These are phyloP conservation scores for Dicycla oo DNA, from an alignment of 2,888 invertebrate species.

Conservation along the genomic window DNA sequence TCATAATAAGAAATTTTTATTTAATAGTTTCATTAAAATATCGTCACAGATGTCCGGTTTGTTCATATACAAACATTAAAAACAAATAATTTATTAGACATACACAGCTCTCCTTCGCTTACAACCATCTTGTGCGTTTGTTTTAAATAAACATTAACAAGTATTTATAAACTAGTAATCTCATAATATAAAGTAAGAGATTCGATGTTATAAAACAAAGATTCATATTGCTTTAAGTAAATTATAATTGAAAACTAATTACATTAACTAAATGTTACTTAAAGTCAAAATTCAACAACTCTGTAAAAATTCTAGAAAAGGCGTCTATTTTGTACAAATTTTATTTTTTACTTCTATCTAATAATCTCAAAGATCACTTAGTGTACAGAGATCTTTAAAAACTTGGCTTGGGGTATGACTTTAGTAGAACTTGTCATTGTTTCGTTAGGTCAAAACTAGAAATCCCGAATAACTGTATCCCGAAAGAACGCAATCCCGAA, in stretches of 20 bases:
- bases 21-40: conserved; percentile 85
- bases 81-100: conserved; percentile 89
- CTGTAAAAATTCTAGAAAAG: conserved; percentile 84
- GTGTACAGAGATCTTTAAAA: conserved; percentile 62
- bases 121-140: conserved; percentile 82
- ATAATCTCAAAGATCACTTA: conserved; percentile 83
- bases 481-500: too few relatives aligned
- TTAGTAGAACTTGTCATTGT: too few relatives aligned
- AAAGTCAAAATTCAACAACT: conserved; percentile 79
- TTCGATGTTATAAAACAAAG: conserved; percentile 77
- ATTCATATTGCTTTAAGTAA: conserved; percentile 74
- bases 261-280: conserved; percentile 61
- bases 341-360: conserved; percentile 69
- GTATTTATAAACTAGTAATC: conserved; percentile 85
- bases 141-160: conserved; percentile 86
- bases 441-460: too few relatives aligned
- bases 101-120: conserved; percentile 78
- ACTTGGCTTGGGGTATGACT: conserved; percentile 36
- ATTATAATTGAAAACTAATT: conserved; percentile 63
- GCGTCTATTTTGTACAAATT: conserved; percentile 82
- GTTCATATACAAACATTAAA: conserved; percentile 78
- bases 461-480: too few relatives aligned
- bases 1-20: conserved; percentile 82
- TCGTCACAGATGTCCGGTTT: conserved; percentile 82
- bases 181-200: conserved; percentile 86